Evolutionary conservation across 1,140 invertebrate genomes (phyloP), one percentile per base, ranked within the genome.

Genomic region (Cydia pomonella): DNA sequence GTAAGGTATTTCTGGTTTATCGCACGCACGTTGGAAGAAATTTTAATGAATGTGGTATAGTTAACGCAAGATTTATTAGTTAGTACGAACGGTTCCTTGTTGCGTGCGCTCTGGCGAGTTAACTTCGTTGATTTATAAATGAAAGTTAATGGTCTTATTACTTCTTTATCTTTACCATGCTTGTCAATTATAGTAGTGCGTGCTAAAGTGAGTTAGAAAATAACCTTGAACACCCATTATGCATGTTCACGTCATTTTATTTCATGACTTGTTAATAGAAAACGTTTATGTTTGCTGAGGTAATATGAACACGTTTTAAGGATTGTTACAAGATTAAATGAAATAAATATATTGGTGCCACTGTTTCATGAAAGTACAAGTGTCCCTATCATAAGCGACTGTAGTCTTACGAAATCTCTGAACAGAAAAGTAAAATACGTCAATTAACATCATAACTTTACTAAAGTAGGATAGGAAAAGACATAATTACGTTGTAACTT

Each of bases 11-110:
- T 73, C 77, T 77, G 82, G 83, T 89, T 91, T 92, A 92, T 91
- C 89, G 88, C 86, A 89, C 85, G 87, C 85, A 90, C 87, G 86
- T 86, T 79, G 76, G 77, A 85, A 89, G 86, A 90, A 87, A 91
- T 88, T 90, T 90, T 90, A 90, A 89, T 88, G 86, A 91, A 83
- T 82, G 76, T 74, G 78, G 71, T 66, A 79, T 84, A 86, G 83
- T 85, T 84, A 77, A 76, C 76, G 53, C 75, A 77, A 82, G 81
- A 88, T 86, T 88, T 88, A 87, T 83, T 71, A 74, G 44, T 83
- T 71, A 74, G 44, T 18, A 13, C 63, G 64, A 69, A 41, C 27
- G 44, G 41, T 23, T 25, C 44, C 73, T 41, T 71, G 63, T 83
- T 77, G 82, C 82, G 82, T 83, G 82, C 66, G 72, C 44, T 47